Percentiles rank a stretch among this genome's conserved stretches.
Evolutionary conservation across 2,888 invertebrate species (phyloP).

Genomic region (Lobophora halterata): DNA sequence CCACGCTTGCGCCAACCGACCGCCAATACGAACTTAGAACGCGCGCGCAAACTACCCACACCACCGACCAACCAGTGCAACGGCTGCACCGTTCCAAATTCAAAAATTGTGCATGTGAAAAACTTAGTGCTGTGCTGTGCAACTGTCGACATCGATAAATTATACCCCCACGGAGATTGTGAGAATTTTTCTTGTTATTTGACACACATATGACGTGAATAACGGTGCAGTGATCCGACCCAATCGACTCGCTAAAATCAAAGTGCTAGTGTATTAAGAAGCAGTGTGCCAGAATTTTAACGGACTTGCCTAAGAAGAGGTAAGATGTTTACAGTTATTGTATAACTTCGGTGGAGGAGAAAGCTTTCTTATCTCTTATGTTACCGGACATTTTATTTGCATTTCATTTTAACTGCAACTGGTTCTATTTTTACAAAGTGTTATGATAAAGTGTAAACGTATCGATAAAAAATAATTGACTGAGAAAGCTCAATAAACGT

Average conservation of each 20-base stretch:
- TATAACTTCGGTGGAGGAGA: slow-evolving; percentile 65
- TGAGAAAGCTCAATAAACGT: slow-evolving; percentile 10
- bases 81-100: slow-evolving; percentile 47
- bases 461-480: slow-evolving; percentile 1
- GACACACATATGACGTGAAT: slow-evolving; percentile 77
- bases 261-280: slow-evolving; percentile 73
- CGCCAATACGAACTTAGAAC: slow-evolving; percentile 25
- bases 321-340: slow-evolving; percentile 80
- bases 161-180: slow-evolving; percentile 46
- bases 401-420: slow-evolving; percentile 12
- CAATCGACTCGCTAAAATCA: slow-evolving; percentile 75
- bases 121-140: slow-evolving; percentile 59
- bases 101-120: slow-evolving; percentile 49
- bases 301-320: slow-evolving; percentile 76
- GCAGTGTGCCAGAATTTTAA: slow-evolving; percentile 75
- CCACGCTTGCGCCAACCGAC: slow-evolving; percentile 51
- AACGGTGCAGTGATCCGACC: slow-evolving; percentile 73
- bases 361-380: slow-evolving; percentile 47
- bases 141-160: slow-evolving; percentile 41
- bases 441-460: not conserved
- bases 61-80: slow-evolving; percentile 44
- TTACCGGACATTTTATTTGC: slow-evolving; percentile 34
- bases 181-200: slow-evolving; percentile 66
- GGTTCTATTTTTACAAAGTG: not conserved
- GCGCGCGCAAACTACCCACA: slow-evolving; percentile 46